A percentile compares a stretch with the other conserved stretches of the same genome.
These are phyloP conservation scores for Chloromyia formosa DNA, from an alignment of 2,888 invertebrate species.

Conservation along the genomic window DNA sequence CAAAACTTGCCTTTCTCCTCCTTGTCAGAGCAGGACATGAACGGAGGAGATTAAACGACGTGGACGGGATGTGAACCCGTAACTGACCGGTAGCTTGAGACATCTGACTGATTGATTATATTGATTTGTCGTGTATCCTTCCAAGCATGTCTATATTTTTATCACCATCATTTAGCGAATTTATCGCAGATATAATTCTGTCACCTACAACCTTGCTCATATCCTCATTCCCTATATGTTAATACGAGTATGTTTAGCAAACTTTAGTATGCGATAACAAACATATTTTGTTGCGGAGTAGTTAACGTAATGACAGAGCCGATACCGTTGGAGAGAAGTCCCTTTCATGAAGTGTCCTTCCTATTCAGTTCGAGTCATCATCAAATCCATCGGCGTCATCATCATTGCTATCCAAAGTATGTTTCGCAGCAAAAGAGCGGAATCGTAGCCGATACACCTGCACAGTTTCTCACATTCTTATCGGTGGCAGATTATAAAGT, in stretches of 20 bases:
- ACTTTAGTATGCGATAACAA: constrained; percentile 3
- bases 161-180: too few species aligned
- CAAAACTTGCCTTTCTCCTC: too few species aligned
- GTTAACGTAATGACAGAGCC: neutral
- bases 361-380: neutral
- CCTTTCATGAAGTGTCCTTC: constrained; percentile 20
- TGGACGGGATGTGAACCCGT: too few species aligned
- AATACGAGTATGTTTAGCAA: constrained; percentile 25
- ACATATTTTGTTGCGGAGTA: constrained; percentile 10
- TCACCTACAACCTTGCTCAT: too few species aligned
- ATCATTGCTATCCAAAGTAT: neutral
- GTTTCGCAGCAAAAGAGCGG: constrained; percentile 24
- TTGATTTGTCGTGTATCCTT: too few species aligned
- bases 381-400: neutral
- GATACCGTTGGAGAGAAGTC: neutral
- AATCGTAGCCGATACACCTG: constrained; percentile 36
- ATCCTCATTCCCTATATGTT: too few species aligned
- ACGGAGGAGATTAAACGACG: too few species aligned
- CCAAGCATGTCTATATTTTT: too few species aligned
- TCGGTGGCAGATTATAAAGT: constrained; percentile 43
- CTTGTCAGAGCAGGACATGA: too few species aligned
- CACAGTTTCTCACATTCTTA: constrained; percentile 44
- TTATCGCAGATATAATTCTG: too few species aligned
- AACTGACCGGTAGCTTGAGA: too few species aligned
- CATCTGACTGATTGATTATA: too few species aligned